These are phyloP conservation scores for Ormyrus thymus DNA, from an alignment of 2,888 invertebrate genomes.

Conservation along the genomic window DNA sequence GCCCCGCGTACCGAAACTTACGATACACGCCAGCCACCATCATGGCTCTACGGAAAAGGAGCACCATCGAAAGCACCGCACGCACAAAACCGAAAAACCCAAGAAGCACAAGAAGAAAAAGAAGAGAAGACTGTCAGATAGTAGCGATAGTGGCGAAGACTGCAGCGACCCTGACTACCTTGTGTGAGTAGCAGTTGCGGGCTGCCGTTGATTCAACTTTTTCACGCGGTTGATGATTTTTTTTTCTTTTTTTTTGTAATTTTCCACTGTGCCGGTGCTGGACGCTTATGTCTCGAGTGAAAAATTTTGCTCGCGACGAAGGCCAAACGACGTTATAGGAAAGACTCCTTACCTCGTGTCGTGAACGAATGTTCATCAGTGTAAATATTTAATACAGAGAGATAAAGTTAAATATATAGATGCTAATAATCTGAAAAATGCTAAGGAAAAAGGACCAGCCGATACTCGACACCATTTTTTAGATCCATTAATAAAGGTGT, in stretches of 20 bases:
- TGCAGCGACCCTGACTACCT: slow-evolving; percentile 79
- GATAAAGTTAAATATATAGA: slow-evolving; percentile 42
- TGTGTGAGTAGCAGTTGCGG: slow-evolving; percentile 65
- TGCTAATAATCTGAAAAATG: slow-evolving; percentile 38
- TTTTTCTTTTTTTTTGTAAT: slow-evolving; percentile 14
- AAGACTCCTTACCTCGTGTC: slow-evolving; percentile 16
- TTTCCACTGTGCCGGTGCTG: slow-evolving; percentile 54
- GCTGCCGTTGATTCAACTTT: background rate
- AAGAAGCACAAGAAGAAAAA: slow-evolving; percentile 73
- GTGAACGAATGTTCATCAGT: slow-evolving; percentile 35
- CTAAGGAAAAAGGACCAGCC: slow-evolving; percentile 49
- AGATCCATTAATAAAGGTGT: slow-evolving; percentile 22
- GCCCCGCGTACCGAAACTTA: slow-evolving; percentile 71
- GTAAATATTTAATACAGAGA: slow-evolving; percentile 44
- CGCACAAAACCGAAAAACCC: slow-evolving; percentile 72
- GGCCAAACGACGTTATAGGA: background rate
- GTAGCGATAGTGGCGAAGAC: slow-evolving; percentile 80
- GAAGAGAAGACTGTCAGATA: slow-evolving; percentile 72
- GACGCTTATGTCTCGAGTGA: slow-evolving; percentile 33
- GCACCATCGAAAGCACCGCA: slow-evolving; percentile 71
- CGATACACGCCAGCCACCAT: slow-evolving; percentile 67
- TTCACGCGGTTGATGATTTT: slow-evolving; percentile 11
- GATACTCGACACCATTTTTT: slow-evolving; percentile 42
- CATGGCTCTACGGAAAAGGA: slow-evolving; percentile 61
- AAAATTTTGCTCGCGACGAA: background rate